These are phyloP conservation scores for Holothuria glaberrima DNA, from an alignment of 35 echinoderm and acorn worm genomes.

Conservation along the genomic window DNA sequence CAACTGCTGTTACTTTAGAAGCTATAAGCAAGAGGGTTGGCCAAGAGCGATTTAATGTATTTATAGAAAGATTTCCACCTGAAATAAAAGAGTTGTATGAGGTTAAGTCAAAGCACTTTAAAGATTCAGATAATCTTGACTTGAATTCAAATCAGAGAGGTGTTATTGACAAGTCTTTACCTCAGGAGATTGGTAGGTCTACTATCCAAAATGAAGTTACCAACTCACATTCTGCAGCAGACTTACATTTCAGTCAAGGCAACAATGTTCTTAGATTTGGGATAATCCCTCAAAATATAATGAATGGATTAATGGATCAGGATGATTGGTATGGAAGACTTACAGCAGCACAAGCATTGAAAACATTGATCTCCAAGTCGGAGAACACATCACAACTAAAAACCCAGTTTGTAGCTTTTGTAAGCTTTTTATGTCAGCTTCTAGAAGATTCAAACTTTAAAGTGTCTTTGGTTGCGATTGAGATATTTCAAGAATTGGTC, in stretches of 20 bases:
- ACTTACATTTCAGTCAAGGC: constrained; percentile 20
- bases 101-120: constrained; percentile 43
- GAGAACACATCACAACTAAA: constrained; percentile 64
- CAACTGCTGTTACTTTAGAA: constrained; percentile 67
- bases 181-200: constrained; percentile 26
- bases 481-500: constrained; percentile 85
- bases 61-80: constrained; percentile 73
- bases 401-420: constrained; percentile 76
- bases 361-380: constrained; percentile 58
- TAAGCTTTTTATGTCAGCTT: constrained; percentile 96
- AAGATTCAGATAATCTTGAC: constrained; percentile 28
- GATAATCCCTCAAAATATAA: constrained; percentile 71
- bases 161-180: background rate
- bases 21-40: constrained; percentile 78
- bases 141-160: constrained; percentile 39
- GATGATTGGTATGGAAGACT: constrained; percentile 85
- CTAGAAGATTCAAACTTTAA: constrained; percentile 97
- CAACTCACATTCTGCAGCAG: constrained; percentile 44
- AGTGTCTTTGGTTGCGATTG: constrained; percentile 78
- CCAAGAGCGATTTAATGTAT: constrained; percentile 70
- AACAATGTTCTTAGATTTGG: constrained; percentile 64
- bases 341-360: constrained; percentile 77
- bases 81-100: constrained; percentile 64
- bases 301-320: constrained; percentile 81
- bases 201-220: constrained; percentile 40